phyloP scores from a whole-genome alignment of 2,888 invertebrate species.

The Horisme vitalbata region DNA sequence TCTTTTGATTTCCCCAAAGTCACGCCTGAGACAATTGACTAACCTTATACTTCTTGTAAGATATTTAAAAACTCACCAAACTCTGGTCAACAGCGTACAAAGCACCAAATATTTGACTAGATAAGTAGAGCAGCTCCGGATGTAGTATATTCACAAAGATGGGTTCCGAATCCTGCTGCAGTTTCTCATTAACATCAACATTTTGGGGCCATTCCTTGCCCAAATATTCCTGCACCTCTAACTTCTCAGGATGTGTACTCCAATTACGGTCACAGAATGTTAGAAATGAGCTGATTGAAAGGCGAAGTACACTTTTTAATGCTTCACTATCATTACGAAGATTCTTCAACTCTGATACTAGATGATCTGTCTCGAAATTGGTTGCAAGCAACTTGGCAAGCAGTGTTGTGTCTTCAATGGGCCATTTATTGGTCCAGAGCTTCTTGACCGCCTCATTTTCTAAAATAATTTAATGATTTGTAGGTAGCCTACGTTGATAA shows the following conservation, averaged over 20 bases:
- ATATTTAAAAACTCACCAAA: slow-evolving; percentile 51
- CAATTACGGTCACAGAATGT: slow-evolving; percentile 92
- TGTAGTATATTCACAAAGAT: slow-evolving; percentile 84
- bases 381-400: slow-evolving; percentile 55
- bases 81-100: slow-evolving; percentile 56
- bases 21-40: neutral
- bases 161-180: slow-evolving; percentile 86
- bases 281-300: slow-evolving; percentile 86
- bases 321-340: slow-evolving; percentile 38
- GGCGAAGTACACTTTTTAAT: slow-evolving; percentile 69
- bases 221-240: slow-evolving; percentile 65
- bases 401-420: slow-evolving; percentile 48
- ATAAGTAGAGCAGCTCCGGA: slow-evolving; percentile 76
- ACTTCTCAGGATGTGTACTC: slow-evolving; percentile 86
- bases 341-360: slow-evolving; percentile 49
- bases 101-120: slow-evolving; percentile 62
- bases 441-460: slow-evolving; percentile 51
- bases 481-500: too few relatives aligned
- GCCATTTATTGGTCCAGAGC: slow-evolving; percentile 63
- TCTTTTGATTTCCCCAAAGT: too few relatives aligned
- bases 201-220: slow-evolving; percentile 66
- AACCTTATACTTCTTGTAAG: neutral
- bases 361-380: slow-evolving; percentile 47
- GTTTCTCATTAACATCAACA: slow-evolving; percentile 59
- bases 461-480: slow-evolving; percentile 43